Conservation (phyloP, 1,140 invertebrate species). For the Cyclina sinensis region DNA sequence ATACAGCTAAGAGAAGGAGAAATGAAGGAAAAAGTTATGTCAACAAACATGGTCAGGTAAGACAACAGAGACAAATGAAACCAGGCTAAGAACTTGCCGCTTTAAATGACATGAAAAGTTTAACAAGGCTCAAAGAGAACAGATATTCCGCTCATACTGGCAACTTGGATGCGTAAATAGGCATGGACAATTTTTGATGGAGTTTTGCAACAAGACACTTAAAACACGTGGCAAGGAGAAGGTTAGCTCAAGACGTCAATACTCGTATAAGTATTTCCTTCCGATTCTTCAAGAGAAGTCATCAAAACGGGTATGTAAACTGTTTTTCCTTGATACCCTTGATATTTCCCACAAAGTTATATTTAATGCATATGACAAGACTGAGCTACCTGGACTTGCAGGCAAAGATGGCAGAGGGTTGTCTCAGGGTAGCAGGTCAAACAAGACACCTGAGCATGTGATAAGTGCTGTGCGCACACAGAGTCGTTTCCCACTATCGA, state of each 20-base stretch:
- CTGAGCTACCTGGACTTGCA: background rate
- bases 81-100: conserved; percentile 5
- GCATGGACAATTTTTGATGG: conserved; percentile 16
- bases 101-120: conserved; percentile 44
- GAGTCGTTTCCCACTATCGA: conserved; percentile 34
- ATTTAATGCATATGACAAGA: background rate
- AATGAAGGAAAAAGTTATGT: conserved; percentile 49
- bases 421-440: background rate
- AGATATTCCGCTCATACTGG: conserved; percentile 12
- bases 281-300: background rate
- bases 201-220: conserved; percentile 5
- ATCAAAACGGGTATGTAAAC: conserved; percentile 33
- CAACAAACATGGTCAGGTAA: background rate
- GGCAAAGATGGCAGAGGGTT: background rate
- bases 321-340: conserved; percentile 33
- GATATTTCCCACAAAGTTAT: background rate
- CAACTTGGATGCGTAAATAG: background rate
- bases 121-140: background rate
- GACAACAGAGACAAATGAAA: background rate
- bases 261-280: background rate
- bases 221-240: background rate
- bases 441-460: background rate
- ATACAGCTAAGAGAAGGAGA: conserved; percentile 1
- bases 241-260: background rate
- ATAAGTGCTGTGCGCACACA: background rate